Evolutionary conservation across 2,797 vertebrate species (phyloP).

Genomic region (Anableps anableps): DNA sequence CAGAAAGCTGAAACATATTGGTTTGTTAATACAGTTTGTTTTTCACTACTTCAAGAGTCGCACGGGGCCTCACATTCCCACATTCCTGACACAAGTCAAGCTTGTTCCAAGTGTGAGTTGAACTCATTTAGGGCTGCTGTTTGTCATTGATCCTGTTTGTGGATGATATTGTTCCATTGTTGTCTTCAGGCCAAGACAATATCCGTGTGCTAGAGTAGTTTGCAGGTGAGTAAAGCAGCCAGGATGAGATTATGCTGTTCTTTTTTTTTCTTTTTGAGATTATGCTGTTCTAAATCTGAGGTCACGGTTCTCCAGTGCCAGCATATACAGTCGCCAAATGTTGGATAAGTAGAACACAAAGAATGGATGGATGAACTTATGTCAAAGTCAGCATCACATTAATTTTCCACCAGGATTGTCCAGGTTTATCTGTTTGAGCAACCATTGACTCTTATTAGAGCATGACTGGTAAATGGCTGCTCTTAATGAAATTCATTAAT

Average conservation of each 20-base stretch:
- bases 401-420: not conserved
- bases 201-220: not conserved
- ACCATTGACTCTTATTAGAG: not conserved
- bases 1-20: not conserved
- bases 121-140: not conserved
- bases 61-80: not conserved
- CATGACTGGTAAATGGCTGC: not conserved
- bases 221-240: not conserved
- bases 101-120: not conserved
- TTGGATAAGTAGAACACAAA: not conserved
- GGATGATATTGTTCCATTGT: not conserved
- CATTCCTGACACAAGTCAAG: conserved; percentile 1
- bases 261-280: too few species aligned
- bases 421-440: not conserved
- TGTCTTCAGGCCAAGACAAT: not conserved
- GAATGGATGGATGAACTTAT: not conserved
- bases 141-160: not conserved
- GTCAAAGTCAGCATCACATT: not conserved
- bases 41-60: not conserved
- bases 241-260: not conserved
- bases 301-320: not conserved
- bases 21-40: not conserved
- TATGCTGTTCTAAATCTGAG: not conserved
- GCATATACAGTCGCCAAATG: not conserved
- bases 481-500: not conserved